These are phyloP conservation scores for Panthera leo DNA, from an alignment of 2,113 vertebrate genomes.

Conservation along the genomic window DNA sequence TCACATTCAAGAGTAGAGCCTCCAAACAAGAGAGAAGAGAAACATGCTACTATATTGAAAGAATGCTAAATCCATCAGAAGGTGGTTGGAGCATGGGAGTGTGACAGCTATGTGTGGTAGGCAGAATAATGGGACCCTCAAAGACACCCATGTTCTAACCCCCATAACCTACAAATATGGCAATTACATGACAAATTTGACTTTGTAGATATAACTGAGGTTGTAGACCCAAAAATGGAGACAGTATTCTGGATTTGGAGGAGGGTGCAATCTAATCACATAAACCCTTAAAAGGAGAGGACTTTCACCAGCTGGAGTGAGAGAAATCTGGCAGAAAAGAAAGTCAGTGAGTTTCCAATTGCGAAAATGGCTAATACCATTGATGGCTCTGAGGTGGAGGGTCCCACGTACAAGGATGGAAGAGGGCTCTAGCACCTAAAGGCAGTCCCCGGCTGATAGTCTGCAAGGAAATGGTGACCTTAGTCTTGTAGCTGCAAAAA, in stretches of 20 bases:
- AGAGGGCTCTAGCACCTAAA: not conserved
- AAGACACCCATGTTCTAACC: not conserved
- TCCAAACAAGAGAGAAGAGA: not conserved
- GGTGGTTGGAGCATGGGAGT: not conserved
- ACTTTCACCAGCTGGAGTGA: not conserved
- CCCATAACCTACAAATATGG: not conserved
- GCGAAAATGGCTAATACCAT: too few species aligned
- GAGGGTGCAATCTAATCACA: not conserved
- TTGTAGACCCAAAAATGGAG: not conserved
- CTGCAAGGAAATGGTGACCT: not conserved
- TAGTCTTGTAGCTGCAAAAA: not conserved
- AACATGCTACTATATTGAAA: not conserved
- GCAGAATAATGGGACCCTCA: not conserved
- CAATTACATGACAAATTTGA: not conserved
- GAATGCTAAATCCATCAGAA: not conserved
- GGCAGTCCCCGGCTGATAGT: not conserved
- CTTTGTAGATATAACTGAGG: not conserved
- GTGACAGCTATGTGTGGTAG: too few species aligned
- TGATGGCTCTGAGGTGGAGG: too few species aligned
- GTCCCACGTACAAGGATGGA: not conserved
- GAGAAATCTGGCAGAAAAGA: not conserved
- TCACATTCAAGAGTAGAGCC: not conserved
- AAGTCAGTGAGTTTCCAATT: rapidly evolving
- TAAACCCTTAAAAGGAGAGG: not conserved
- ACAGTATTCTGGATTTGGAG: not conserved